Percentiles rank a stretch among this genome's conserved stretches.
Evolutionary conservation across 1,140 invertebrate species (phyloP).

Genomic region (Oscheius sp.): DNA sequence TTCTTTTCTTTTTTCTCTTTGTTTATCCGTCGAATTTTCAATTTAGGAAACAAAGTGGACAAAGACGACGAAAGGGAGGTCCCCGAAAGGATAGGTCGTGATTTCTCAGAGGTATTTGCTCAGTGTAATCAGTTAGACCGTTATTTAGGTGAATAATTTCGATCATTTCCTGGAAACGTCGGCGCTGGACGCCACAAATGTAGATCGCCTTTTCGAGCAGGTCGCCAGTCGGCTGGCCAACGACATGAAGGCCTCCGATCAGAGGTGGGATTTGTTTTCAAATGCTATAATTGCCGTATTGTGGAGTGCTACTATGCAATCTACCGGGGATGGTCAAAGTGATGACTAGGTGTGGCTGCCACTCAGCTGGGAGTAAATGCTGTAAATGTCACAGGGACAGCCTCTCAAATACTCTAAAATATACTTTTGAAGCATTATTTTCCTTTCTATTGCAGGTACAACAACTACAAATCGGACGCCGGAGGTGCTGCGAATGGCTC

Average conservation of each 20-base stretch:
- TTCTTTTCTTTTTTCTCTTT: not conserved
- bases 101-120: conserved; percentile 56
- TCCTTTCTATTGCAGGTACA: not conserved
- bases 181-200: conserved; percentile 59
- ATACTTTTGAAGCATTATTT: not conserved
- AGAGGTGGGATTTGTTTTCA: conserved; percentile 39
- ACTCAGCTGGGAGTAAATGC: too few relatives aligned
- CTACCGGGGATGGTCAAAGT: too few relatives aligned
- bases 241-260: conserved; percentile 59
- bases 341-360: too few relatives aligned
- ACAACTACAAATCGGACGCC: not conserved
- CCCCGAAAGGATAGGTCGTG: conserved; percentile 54
- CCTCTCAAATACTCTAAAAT: too few relatives aligned
- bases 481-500: not conserved
- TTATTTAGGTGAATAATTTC: conserved; percentile 50
- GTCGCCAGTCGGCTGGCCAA: conserved; percentile 54
- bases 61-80: conserved; percentile 60
- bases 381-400: too few relatives aligned
- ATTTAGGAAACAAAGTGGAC: conserved; percentile 60
- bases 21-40: conserved; percentile 18
- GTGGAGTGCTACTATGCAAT: too few relatives aligned
- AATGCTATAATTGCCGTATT: not conserved
- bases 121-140: too few relatives aligned
- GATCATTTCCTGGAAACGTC: conserved; percentile 60
- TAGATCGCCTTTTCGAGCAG: conserved; percentile 58